Base-by-base conservation (phyloP, 53 echinoderm and acorn worm genomes). In the Antedon mediterranea region DNA sequence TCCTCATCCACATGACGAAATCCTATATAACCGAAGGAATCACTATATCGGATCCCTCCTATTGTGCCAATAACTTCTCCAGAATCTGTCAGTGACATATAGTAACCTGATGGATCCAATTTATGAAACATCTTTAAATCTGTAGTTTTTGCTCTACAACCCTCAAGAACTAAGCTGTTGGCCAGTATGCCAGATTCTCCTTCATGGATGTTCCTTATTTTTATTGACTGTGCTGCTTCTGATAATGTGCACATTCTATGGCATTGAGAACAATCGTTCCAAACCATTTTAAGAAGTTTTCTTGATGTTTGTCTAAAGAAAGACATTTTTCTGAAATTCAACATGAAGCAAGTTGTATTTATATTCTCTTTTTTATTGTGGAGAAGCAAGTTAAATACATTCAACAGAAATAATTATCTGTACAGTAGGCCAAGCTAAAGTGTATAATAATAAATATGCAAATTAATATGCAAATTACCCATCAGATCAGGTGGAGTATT, bases 1-100 rank as follows among this genome's bases (percentile, higher is more conserved):
- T 84, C 34, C n/a, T 84, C 86, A 0, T 33, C 42, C 0, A 92
- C 85, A 74, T 98, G 86, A 76, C 81, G 82, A 43, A 98, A 98
- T 32, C 91, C 91, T 9, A 91, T 83, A 71, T 82, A 76, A 26
- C 91, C 91, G 28, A 78, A 72, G 0, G 75, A 71, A 9, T 88
- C 81, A 43, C 78, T 88, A 70, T 81, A 77, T 3, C 83, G 77
- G 28, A 88, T 71, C 31, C 86, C 91, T 32, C 81, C 88, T 32
- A 91, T 84, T 0, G 85, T 78, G 0, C 88, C 91, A 4, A 86
- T 84, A 11, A 91, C 83, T 26, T 88, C 88, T 28, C 86, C 91
- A 14, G 77, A 71, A 14, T 79, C 85, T 28, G 84, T 78, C 23
- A 83, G 81, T 0, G 88, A 88, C 0, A 91, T 72, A 71, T 85